Evolutionary conservation across 2,888 invertebrate species (phyloP).

Genomic region (Lamellibrachia satsuma): DNA sequence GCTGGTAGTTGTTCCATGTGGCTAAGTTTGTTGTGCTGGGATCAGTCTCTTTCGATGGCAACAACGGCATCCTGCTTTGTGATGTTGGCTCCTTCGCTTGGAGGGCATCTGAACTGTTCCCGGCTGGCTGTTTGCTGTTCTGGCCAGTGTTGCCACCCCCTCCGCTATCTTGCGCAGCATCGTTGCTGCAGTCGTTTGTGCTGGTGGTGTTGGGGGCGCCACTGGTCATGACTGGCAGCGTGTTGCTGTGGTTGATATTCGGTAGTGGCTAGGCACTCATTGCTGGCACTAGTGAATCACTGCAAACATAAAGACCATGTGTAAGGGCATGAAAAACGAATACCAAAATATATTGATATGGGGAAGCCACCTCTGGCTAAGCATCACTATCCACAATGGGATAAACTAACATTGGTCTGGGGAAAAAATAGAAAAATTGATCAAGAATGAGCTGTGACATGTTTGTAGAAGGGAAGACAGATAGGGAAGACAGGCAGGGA

Average conservation of each 20-base stretch:
- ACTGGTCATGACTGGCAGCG: background rate
- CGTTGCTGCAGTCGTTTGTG: background rate
- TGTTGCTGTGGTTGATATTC: background rate
- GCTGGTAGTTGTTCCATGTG: background rate
- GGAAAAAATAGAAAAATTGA: no score
- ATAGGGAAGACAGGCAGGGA: no score
- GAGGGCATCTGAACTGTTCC: background rate
- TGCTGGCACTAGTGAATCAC: background rate
- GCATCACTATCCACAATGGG: no score
- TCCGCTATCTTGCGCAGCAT: background rate
- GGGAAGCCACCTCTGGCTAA: no score
- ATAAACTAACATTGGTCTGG: no score
- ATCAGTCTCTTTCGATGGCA: background rate
- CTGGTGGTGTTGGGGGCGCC: background rate
- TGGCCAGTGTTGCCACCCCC: background rate
- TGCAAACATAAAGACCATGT: background rate
- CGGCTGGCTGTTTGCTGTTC: background rate
- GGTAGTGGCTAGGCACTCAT: background rate
- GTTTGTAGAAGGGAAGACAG: no score
- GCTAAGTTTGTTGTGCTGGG: background rate
- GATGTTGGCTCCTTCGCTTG: background rate
- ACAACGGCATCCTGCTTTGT: background rate
- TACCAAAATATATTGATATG: no score
- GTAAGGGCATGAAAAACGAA: background rate
- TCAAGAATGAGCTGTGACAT: no score